Evolutionary conservation across 1,140 invertebrate genomes (phyloP).

Genomic region (Drosophila yakuba): DNA sequence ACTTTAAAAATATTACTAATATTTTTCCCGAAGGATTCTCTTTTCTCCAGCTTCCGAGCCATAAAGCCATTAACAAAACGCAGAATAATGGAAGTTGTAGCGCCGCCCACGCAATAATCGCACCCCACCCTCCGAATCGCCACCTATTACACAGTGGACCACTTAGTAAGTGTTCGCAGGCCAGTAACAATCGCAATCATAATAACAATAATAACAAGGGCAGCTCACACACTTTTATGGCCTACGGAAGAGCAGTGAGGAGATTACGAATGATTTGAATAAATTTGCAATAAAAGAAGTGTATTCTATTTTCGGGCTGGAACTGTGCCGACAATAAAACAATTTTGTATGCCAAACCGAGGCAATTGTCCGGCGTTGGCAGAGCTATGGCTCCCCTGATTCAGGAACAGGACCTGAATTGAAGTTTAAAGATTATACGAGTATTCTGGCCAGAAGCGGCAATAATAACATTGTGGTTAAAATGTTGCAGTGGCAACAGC

Average conservation of each 20-base stretch:
- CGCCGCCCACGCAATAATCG: constrained; percentile 48
- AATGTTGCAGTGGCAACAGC: constrained; percentile 52
- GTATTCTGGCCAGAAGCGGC: constrained; percentile 40
- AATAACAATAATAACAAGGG: constrained; percentile 48
- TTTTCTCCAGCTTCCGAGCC: constrained; percentile 27
- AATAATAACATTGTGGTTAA: constrained; percentile 66
- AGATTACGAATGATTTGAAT: constrained; percentile 82
- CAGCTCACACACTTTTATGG: constrained; percentile 60
- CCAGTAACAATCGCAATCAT: constrained; percentile 58
- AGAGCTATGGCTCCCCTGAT: constrained; percentile 17
- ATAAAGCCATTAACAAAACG: constrained; percentile 54
- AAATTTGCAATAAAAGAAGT: constrained; percentile 81
- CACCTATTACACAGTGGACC: constrained; percentile 62
- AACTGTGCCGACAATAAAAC: constrained; percentile 79
- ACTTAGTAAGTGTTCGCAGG: constrained; percentile 57
- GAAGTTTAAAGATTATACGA: constrained; percentile 62
- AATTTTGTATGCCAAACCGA: constrained; percentile 66
- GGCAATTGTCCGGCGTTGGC: constrained; percentile 68
- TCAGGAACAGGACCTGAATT: constrained; percentile 10
- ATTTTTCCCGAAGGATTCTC: too few species aligned
- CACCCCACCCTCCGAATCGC: constrained; percentile 4
- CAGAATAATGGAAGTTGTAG: constrained; percentile 23
- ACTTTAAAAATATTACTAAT: not conserved
- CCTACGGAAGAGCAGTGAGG: constrained; percentile 33
- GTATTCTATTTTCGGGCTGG: constrained; percentile 45